phyloP scores from a whole-genome alignment of 2,888 invertebrate species.

The Stenolophus ochropezus region DNA sequence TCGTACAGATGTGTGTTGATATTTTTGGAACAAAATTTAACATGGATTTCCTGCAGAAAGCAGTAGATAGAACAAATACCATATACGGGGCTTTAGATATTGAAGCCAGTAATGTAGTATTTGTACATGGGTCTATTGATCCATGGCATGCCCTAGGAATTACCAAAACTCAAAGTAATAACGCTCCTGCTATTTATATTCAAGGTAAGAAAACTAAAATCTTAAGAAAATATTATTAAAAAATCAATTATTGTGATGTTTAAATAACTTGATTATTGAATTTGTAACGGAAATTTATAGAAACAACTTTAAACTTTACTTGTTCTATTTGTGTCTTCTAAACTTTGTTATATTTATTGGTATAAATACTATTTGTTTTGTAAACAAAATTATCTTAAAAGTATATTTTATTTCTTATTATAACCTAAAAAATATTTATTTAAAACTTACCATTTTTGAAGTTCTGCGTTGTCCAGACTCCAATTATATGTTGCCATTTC shows the following conservation, averaged over 20 bases:
- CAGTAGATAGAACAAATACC: constrained; percentile 84
- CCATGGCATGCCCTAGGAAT: constrained; percentile 91
- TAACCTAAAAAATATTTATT: background rate
- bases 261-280: too few relatives aligned
- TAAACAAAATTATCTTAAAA: too few relatives aligned
- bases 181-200: constrained; percentile 84
- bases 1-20: constrained; percentile 87
- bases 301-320: too few relatives aligned
- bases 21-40: constrained; percentile 79
- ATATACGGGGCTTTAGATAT: constrained; percentile 86
- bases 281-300: too few relatives aligned
- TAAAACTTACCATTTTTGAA: background rate
- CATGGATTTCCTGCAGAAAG: constrained; percentile 76
- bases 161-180: constrained; percentile 75
- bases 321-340: too few relatives aligned
- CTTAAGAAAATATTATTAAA: too few relatives aligned
- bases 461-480: background rate
- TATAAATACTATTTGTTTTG: too few relatives aligned
- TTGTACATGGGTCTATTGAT: constrained; percentile 92
- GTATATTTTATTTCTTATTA: too few relatives aligned
- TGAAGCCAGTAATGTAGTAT: constrained; percentile 83
- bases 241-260: too few relatives aligned
- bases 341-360: too few relatives aligned
- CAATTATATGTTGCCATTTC: too few relatives aligned
- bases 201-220: constrained; percentile 77